A percentile compares a stretch with the other conserved stretches of the same genome.
Evolutionary conservation across 2,797 vertebrate species (phyloP).

Genomic region (Sebastes hubbsi): DNA sequence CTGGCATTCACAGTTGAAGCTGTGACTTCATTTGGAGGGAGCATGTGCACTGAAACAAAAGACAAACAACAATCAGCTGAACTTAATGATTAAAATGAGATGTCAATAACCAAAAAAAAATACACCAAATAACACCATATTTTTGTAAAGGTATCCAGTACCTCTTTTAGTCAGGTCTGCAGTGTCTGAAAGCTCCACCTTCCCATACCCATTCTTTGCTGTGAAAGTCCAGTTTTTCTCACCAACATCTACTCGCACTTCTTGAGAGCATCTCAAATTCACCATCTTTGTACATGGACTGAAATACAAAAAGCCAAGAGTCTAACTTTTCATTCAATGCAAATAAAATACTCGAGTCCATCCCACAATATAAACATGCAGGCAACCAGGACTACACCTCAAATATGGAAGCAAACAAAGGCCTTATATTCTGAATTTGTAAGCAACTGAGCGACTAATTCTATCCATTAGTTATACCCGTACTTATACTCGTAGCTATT

Average conservation of each 20-base stretch:
- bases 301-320: constrained; percentile 22
- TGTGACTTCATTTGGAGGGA: constrained; percentile 1
- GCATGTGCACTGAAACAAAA: constrained; percentile 64
- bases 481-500: neutral
- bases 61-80: neutral
- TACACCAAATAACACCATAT: neutral
- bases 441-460: neutral
- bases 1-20: constrained; percentile 32
- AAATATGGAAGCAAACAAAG: neutral
- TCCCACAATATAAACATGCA: neutral
- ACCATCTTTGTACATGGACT: constrained; percentile 1
- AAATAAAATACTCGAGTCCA: neutral
- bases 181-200: constrained; percentile 45
- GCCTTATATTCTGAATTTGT: neutral
- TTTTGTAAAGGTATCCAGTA: constrained; percentile 39
- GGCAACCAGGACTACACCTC: neutral
- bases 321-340: neutral
- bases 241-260: neutral
- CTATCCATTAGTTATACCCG: neutral
- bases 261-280: constrained; percentile 19
- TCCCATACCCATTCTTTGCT: constrained; percentile 55
- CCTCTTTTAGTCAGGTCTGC: constrained; percentile 74
- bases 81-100: neutral
- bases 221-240: constrained; percentile 69
- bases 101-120: neutral